Base-by-base conservation (phyloP, 2,888 invertebrate genomes). In the Lamellibrachia columna region DNA sequence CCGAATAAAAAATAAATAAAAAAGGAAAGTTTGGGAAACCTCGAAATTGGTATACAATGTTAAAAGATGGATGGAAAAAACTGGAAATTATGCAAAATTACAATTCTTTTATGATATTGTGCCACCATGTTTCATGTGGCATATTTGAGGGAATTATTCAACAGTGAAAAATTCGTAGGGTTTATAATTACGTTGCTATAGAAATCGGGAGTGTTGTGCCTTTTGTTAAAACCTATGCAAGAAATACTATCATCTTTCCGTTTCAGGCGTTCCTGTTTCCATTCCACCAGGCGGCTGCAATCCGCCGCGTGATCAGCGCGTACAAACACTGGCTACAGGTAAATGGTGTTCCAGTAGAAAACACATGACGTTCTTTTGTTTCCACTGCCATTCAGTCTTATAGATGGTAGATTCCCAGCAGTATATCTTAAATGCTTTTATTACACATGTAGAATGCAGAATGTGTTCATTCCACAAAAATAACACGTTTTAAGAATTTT, bases 251-350 rank as follows among this genome's bases (percentile, higher is more conserved):
- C 22, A 22, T n/a, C n/a, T 93, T 92, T 93, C 40, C 60, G 91
- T 95, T 95, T 53, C 95, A 96, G 96, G 98, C 99, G 60, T 98
- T 99, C 97, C 97, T 99, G 92, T 97, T 99, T 95, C 98, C 98
- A 94, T 99, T 99, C 96, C 97, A 98, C 3, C 98, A 99, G 96
- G 98, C 98, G 15, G 98, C 98, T 94, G 98, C 99, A 7, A 98
- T 98, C 93, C 97, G 98, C 91, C 98, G 98, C 95, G 98, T 99
- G 90, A 98, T 99, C 94, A 98, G 98, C 91, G 98, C 99, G 4
- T 99, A 99, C 96, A 98, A 98, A 96, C 99, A 99, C 96, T 98
- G 99, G 98, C 99, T 99, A 97, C 96, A 96, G 95, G 96, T 96
- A 94, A 28, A 92, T 55, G 11, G n/a, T 91, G 52, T 53, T 40